Evolutionary conservation across 2,888 invertebrate genomes (phyloP), one percentile per base, ranked within the genome.

Genomic region (Agrotis puta): DNA sequence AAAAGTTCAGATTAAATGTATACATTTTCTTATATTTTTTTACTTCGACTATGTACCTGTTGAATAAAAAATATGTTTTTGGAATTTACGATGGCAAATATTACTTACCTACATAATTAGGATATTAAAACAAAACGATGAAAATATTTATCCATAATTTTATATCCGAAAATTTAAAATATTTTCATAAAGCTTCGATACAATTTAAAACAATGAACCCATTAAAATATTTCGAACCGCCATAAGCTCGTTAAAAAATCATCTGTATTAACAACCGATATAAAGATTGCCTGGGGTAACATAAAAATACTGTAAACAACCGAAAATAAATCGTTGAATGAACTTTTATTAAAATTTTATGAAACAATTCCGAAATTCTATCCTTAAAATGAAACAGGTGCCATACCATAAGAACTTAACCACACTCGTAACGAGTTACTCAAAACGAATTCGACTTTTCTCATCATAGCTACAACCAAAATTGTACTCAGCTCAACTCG

Each of bases 361-460:
- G 13, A 62, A 77, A 61, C 61, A 57, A 47, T 69, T 16, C 47
- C 45, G n/a, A 69, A 61, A 39, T 69, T 68, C 3, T 11, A 48
- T 69, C 67, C 68, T 64, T 59, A 73, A 67, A 71, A 54, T 20
- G 47, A 77, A 77, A 72, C 77, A 70, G 74, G 69, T 77, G 59
- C 56, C 54, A 56, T 47, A 27, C 62, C 50, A 70, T 77, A 77
- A 83, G 67, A 57, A 69, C 45, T 54, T 82, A 70, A 82, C 74
- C 81, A 66, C 74, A 79, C 64, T 71, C 74, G 70, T 77, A 74
- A 84, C 56, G 67, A 85, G 77, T 81, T 74, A 79, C 81, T 54
- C 62, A 68, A 79, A 81, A 76, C 74, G 70, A 83, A 82, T 82
- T 75, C 72, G 74, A 83, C 79, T 85, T 85, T 81, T 70, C 77